Conservation (phyloP, 2,797 vertebrate species). For the Anolis apletophallus region DNA sequence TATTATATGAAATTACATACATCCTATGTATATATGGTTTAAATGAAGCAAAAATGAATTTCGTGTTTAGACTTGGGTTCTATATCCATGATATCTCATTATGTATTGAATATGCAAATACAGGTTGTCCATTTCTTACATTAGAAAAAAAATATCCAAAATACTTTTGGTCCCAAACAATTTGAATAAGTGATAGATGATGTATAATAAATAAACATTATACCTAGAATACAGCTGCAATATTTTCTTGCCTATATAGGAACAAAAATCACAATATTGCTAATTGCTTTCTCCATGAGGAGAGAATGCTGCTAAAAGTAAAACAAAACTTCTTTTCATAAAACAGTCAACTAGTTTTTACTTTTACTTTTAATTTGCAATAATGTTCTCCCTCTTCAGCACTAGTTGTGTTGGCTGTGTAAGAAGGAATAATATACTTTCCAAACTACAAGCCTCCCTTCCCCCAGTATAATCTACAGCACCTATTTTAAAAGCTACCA, state of each 20-base stretch:
- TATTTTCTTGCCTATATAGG: neutral
- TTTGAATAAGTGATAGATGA: no score
- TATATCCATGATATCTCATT: no score
- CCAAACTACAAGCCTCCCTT: neutral
- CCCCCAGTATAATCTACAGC: neutral
- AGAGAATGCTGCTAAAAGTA: neutral
- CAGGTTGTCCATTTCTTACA: no score
- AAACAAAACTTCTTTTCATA: neutral
- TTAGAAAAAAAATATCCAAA: no score
- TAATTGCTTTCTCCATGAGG: neutral
- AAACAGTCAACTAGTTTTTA: neutral
- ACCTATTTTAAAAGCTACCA: neutral
- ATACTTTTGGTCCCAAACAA: no score
- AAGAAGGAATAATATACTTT: neutral
- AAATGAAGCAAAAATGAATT: no score
- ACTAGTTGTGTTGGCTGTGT: neutral
- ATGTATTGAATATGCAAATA: no score
- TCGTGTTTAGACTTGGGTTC: no score
- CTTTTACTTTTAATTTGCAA: neutral
- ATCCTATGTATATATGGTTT: no score
- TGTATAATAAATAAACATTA: neutral
- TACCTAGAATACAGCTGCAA: neutral
- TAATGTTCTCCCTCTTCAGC: no score
- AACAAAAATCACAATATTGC: neutral
- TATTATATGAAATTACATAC: no score